A percentile compares a stretch with the other conserved stretches of the same genome.
phyloP scores from a whole-genome alignment of 2,888 invertebrate species.

The Megamerina dolium region DNA sequence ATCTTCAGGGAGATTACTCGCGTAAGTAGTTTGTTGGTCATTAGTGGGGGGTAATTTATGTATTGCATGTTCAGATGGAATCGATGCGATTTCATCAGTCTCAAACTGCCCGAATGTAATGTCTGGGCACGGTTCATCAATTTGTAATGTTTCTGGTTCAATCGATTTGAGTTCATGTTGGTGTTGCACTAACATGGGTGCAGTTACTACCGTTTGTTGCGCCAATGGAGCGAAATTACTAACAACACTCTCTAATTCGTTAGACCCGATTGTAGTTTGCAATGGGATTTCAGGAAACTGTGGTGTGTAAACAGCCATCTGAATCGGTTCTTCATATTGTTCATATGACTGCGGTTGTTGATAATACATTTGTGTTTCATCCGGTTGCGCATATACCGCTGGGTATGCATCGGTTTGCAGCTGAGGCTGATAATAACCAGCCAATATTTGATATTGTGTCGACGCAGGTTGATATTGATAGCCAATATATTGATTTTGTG shows the following conservation, averaged over 20 bases:
- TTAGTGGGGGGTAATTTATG: not conserved
- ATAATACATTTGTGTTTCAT: conserved; percentile 32
- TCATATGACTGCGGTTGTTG: conserved; percentile 21
- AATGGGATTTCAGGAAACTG: conserved; percentile 15
- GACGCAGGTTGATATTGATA: conserved; percentile 33
- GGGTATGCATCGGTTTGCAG: conserved; percentile 30
- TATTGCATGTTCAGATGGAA: conserved; percentile 23
- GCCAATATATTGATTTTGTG: conserved; percentile 20
- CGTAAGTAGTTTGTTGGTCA: not conserved
- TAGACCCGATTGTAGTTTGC: conserved; percentile 24
- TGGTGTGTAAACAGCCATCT: not conserved
- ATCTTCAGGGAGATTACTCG: conserved; percentile 39
- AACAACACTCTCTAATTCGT: conserved; percentile 29
- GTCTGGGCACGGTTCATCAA: conserved; percentile 38
- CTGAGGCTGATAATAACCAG: conserved; percentile 36
- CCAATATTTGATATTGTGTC: conserved; percentile 36
- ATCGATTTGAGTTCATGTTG: conserved; percentile 7
- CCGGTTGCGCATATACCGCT: conserved; percentile 28
- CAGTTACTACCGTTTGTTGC: conserved; percentile 28
- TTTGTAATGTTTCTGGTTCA: conserved; percentile 35
- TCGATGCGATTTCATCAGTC: conserved; percentile 40
- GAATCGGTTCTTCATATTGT: not conserved
- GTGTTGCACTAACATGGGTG: conserved; percentile 1
- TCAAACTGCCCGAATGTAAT: conserved; percentile 46
- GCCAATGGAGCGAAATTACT: conserved; percentile 31